Conservation (phyloP, 2,113 vertebrate species). For the Philantomba maxwellii region DNA sequence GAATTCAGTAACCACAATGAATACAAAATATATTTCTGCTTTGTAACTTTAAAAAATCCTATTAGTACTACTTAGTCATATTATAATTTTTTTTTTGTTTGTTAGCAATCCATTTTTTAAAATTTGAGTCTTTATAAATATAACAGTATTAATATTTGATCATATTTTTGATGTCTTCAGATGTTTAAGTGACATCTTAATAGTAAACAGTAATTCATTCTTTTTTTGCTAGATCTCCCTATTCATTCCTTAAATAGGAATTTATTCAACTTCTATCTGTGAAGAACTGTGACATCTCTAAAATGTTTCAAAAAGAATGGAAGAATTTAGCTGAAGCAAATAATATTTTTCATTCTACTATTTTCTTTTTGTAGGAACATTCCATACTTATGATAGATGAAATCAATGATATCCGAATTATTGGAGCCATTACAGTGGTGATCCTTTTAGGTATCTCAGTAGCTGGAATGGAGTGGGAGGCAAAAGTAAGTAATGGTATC, state of each 20-base stretch:
- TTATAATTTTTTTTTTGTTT: background rate
- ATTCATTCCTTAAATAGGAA: background rate
- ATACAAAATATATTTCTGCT: background rate
- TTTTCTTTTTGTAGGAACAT: conserved; percentile 77
- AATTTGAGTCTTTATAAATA: background rate
- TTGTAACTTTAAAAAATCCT: background rate
- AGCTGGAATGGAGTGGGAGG: conserved; percentile 99
- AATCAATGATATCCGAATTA: conserved; percentile 92
- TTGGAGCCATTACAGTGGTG: conserved; percentile 95
- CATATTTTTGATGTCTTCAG: background rate
- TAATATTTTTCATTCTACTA: background rate
- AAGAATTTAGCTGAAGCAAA: background rate
- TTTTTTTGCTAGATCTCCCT: background rate
- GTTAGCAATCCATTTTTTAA: background rate
- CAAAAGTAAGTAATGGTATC: conserved; percentile 86
- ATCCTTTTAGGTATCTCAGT: conserved; percentile 94
- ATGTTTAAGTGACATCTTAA: background rate
- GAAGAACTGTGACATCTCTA: background rate
- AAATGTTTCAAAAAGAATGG: background rate
- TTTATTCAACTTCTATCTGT: background rate
- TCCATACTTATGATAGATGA: conserved; percentile 89
- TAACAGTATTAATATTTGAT: background rate
- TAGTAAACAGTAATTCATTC: background rate
- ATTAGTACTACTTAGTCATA: background rate
- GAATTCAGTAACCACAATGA: background rate